These are phyloP conservation scores for Drosophila rhopaloa DNA, from an alignment of 1,140 invertebrate species.

Conservation along the genomic window DNA sequence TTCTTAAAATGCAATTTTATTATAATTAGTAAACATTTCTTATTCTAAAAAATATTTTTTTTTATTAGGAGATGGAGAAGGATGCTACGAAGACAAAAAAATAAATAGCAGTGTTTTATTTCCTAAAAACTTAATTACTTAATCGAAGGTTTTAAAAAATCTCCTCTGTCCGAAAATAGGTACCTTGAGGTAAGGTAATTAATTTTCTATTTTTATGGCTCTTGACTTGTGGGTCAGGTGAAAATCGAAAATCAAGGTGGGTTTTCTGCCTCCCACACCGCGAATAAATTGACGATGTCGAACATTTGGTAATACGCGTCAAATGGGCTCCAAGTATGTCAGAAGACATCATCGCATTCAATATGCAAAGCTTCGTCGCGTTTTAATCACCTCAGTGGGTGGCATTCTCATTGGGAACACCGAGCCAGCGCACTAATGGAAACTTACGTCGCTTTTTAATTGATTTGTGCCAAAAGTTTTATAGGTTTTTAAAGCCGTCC, in stretches of 20 bases:
- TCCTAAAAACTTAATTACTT: no score
- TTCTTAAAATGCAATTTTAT: no score
- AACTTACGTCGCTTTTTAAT: conserved; percentile 63
- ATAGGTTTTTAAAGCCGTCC: conserved; percentile 56
- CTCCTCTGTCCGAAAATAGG: background rate
- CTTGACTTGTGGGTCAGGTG: conserved; percentile 63
- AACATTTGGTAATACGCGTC: conserved; percentile 58
- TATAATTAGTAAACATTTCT: no score
- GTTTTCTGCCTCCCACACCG: conserved; percentile 28
- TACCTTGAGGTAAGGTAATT: conserved; percentile 27
- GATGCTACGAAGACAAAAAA: no score
- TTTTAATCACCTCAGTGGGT: conserved; percentile 77
- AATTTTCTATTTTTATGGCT: conserved; percentile 30
- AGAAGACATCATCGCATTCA: conserved; percentile 40
- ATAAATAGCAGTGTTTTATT: no score
- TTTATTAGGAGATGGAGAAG: no score
- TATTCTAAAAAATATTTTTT: no score
- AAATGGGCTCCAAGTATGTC: conserved; percentile 41
- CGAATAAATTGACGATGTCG: conserved; percentile 54
- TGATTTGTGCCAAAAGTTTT: conserved; percentile 75
- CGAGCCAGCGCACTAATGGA: conserved; percentile 19
- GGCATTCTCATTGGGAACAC: conserved; percentile 63
- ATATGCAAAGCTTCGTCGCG: conserved; percentile 65
- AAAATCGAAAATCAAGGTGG: conserved; percentile 47
- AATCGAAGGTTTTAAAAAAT: background rate